These are phyloP conservation scores for Varecia variegata DNA, from an alignment of 2,797 vertebrate genomes.

Conservation along the genomic window DNA sequence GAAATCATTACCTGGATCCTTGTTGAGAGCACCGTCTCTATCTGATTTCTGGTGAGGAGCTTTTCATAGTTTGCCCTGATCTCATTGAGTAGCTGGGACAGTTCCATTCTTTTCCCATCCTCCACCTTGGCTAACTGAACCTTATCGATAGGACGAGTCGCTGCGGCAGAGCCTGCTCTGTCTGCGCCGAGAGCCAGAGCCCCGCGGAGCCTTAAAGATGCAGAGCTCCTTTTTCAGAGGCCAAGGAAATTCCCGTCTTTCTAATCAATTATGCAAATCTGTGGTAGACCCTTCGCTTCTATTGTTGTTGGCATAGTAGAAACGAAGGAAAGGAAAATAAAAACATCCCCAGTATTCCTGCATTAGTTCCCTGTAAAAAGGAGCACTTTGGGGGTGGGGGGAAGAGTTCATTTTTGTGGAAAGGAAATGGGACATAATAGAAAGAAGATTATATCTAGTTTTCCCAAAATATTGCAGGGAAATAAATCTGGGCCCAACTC, in stretches of 20 bases:
- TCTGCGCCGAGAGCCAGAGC: conserved; percentile 83
- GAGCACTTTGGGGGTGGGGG: background rate
- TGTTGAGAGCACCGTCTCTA: conserved; percentile 82
- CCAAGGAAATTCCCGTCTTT: background rate
- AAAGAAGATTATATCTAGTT: background rate
- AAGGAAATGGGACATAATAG: background rate
- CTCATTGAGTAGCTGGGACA: conserved; percentile 91
- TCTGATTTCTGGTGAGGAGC: conserved; percentile 85
- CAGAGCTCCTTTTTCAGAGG: conserved; percentile 74
- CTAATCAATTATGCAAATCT: background rate
- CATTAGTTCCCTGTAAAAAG: accelerated
- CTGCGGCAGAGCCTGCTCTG: conserved; percentile 87
- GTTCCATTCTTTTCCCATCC: conserved; percentile 96
- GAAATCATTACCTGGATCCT: conserved; percentile 89
- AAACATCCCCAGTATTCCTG: accelerated
- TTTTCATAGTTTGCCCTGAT: conserved; percentile 91
- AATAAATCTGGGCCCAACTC: background rate
- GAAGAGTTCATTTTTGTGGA: background rate
- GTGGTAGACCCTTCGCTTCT: background rate
- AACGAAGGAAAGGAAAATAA: background rate
- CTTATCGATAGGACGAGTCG: conserved; percentile 83
- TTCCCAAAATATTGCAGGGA: background rate
- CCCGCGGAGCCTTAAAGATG: conserved; percentile 81
- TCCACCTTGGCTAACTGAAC: conserved; percentile 89
- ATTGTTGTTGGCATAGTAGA: accelerated